These are phyloP conservation scores for Trachelipus rathkii DNA, from an alignment of 1,140 invertebrate genomes.

Conservation along the genomic window DNA sequence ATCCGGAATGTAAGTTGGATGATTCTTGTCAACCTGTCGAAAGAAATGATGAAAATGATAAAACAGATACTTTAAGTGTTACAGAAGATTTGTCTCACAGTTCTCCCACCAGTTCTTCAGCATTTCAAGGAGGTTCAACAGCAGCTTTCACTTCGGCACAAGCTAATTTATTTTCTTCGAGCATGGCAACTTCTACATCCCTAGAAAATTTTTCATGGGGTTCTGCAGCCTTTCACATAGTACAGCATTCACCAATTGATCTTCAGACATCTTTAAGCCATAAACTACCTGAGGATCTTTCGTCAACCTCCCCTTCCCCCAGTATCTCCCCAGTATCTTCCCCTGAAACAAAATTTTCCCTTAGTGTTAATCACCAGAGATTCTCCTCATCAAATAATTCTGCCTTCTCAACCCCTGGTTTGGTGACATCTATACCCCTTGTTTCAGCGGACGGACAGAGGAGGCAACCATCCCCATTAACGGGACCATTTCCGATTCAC, in stretches of 20 bases:
- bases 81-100: background rate
- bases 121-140: background rate
- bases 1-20: background rate
- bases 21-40: background rate
- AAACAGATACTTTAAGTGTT: background rate
- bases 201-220: background rate
- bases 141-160: background rate
- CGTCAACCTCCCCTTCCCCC: background rate
- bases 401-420: background rate
- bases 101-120: background rate
- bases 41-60: background rate
- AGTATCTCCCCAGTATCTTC: background rate
- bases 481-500: background rate
- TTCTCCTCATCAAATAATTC: background rate
- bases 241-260: background rate
- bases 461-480: background rate
- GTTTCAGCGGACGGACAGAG: background rate
- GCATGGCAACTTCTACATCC: background rate
- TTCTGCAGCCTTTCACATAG: background rate
- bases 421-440: background rate
- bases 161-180: background rate
- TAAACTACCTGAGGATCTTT: background rate
- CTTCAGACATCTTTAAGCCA: background rate
- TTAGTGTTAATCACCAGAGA: background rate
- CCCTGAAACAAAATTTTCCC: background rate